phyloP scores from a whole-genome alignment of 2,113 vertebrate genomes.

The Rattus rattus region DNA sequence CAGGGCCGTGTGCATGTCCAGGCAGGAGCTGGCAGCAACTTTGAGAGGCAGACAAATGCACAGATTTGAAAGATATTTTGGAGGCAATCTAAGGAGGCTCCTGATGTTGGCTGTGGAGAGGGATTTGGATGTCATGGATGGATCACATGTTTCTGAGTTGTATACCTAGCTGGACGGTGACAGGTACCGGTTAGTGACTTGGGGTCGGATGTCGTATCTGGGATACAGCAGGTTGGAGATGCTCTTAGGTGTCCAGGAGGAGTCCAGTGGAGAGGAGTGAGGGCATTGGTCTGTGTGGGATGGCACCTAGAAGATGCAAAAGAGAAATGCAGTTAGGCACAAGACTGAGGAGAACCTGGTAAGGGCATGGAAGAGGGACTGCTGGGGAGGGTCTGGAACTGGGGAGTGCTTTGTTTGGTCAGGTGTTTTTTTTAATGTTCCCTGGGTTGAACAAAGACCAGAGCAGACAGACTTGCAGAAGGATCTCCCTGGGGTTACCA shows the following conservation, averaged over 20 bases:
- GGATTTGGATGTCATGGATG: neutral
- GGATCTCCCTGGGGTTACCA: neutral
- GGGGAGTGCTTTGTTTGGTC: neutral
- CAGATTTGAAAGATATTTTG: neutral
- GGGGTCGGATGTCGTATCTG: neutral
- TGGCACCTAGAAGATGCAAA: neutral
- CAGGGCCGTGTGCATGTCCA: neutral
- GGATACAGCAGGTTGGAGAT: neutral
- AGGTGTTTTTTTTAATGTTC: neutral
- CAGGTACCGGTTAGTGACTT: neutral
- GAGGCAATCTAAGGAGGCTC: neutral
- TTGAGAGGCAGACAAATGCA: neutral
- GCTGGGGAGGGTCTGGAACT: neutral
- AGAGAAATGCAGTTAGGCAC: neutral
- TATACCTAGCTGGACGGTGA: neutral
- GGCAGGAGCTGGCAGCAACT: neutral
- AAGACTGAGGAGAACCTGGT: neutral
- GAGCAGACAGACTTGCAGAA: neutral
- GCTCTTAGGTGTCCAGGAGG: too few relatives aligned
- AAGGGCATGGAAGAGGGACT: neutral
- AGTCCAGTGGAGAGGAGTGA: neutral
- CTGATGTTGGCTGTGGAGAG: neutral
- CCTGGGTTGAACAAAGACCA: neutral
- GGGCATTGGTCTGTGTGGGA: neutral
- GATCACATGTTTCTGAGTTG: neutral